Base-by-base conservation (phyloP, 1,140 invertebrate genomes). In the Sycobia sp. region DNA sequence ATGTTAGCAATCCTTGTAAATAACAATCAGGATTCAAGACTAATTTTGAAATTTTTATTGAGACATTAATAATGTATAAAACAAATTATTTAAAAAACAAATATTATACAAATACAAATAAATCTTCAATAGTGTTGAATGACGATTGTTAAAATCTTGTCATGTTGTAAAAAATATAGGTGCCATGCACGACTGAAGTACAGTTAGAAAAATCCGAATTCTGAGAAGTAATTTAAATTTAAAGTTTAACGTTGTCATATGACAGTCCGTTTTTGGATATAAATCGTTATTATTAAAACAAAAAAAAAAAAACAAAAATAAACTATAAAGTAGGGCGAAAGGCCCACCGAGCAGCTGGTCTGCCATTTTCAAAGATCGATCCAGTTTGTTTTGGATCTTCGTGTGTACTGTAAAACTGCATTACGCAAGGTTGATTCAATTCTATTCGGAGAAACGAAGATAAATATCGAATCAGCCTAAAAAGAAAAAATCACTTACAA, bases 331-430 rank as follows among this genome's bases (percentile, higher is more conserved):
- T 62, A 66, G 70, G 71, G 67, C 66, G 60, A 65, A 71, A 57
- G 69, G 73, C 69, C 74, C 77, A 81, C 76, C 74, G 75, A 81
- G 77, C 78, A 82, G 79, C 79, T 80, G 80, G 78, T 74, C 78
- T 82, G 77, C 78, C 38, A 41, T 50, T 51, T 53, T 10, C 38
- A 32, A 46, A 29, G 50, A 0, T 23, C 38, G 39, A 58, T 58
- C 16, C 7, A 10, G 22, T 18, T 1, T 11, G 25, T 3, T 62
- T 3, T 29, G 13, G 22, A 51, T 43, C 22, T 4, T 39, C 14
- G 0, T 27, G n/a, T 36, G 53, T 46, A 56, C 25, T 50, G 36
- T 10, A 43, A 38, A 49, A 46, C 32, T 56, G 41, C 16, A 46
- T 41, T 49, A n/a, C n/a, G 10, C 23, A 20, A 50, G 20, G 29